These are phyloP conservation scores for Cottus gobio DNA, from an alignment of 2,113 vertebrate genomes.

Conservation along the genomic window DNA sequence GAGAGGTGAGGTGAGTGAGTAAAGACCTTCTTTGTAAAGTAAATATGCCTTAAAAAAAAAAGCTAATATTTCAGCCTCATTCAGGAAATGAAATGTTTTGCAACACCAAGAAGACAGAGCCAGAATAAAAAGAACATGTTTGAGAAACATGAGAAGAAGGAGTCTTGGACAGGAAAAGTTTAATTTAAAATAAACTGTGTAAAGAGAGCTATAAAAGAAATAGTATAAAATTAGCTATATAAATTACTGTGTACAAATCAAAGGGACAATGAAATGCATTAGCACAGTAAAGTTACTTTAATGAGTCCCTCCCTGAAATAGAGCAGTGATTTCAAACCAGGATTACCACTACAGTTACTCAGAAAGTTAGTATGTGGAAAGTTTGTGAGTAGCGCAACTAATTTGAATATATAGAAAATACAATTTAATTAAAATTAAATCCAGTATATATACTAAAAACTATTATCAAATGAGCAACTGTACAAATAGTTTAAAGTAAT, in stretches of 20 bases:
- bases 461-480: not conserved
- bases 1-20: constrained; percentile 48
- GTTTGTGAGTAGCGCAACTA: not conserved
- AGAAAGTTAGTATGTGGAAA: not conserved
- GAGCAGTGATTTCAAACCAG: not conserved
- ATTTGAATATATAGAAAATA: not conserved
- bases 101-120: constrained; percentile 65
- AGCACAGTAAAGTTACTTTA: not conserved
- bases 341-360: not conserved
- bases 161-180: constrained; percentile 30
- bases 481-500: not conserved
- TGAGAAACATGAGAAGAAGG: constrained; percentile 48
- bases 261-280: constrained; percentile 12
- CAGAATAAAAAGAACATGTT: constrained; percentile 53
- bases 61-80: constrained; percentile 68
- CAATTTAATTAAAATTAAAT: not conserved
- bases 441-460: not conserved
- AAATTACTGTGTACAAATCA: constrained; percentile 26
- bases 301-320: constrained; percentile 3
- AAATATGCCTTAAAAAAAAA: constrained; percentile 69
- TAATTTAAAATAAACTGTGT: constrained; percentile 43
- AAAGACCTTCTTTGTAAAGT: constrained; percentile 70
- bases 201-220: not conserved
- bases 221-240: constrained; percentile 17
- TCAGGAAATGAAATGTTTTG: constrained; percentile 80